Evolutionary conservation across 2,113 vertebrate species (phyloP).

Genomic region (Leptosomus discolor): DNA sequence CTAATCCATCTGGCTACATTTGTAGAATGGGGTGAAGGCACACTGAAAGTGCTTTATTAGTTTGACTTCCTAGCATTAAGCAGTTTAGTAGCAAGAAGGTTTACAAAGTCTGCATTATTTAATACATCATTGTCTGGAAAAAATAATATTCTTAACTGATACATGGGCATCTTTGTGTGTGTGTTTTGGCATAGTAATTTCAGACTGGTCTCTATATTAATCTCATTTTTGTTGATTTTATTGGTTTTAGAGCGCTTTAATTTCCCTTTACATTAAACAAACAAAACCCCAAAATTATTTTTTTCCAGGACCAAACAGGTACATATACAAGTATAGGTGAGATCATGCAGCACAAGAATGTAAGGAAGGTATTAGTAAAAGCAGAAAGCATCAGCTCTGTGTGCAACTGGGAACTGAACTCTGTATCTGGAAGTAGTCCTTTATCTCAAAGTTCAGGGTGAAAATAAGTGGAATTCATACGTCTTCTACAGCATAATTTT

Average conservation of each 20-base stretch:
- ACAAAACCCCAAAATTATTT: neutral
- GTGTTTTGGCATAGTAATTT: neutral
- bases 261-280: neutral
- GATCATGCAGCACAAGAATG: neutral
- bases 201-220: neutral
- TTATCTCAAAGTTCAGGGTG: neutral
- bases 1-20: neutral
- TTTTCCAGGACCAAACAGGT: neutral
- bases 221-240: neutral
- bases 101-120: neutral
- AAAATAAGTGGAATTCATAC: neutral
- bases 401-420: neutral
- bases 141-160: neutral
- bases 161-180: neutral
- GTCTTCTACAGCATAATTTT: neutral
- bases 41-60: neutral
- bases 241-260: neutral
- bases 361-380: neutral
- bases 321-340: neutral
- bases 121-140: neutral
- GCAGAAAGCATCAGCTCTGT: neutral
- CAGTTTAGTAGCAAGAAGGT: neutral
- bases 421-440: neutral
- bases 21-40: neutral
- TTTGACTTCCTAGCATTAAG: neutral